Evolutionary conservation across 2,888 invertebrate species (phyloP).

Genomic region (Heliconius hortense): DNA sequence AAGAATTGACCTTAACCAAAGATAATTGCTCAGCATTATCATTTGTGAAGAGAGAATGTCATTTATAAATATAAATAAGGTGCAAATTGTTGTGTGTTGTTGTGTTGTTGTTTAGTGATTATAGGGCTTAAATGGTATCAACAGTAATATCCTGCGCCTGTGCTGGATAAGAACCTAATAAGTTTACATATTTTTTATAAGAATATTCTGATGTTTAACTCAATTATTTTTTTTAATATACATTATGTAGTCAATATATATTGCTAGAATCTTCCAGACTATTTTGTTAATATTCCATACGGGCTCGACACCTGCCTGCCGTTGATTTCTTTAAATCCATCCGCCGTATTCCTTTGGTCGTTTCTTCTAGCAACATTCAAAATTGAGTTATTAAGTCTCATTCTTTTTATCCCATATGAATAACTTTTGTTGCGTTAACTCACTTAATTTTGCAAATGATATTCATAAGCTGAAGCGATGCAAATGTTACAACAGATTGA

Average conservation of each 20-base stretch:
- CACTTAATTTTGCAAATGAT: conserved; percentile 31
- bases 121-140: too few relatives aligned
- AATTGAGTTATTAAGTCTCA: conserved; percentile 14
- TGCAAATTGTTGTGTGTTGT: too few relatives aligned
- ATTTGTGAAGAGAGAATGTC: too few relatives aligned
- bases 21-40: too few relatives aligned
- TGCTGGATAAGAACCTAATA: not conserved
- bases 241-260: too few relatives aligned
- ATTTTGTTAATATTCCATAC: conserved; percentile 47
- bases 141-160: too few relatives aligned
- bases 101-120: too few relatives aligned
- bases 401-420: conserved; percentile 12
- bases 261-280: conserved; percentile 9
- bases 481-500: conserved; percentile 35
- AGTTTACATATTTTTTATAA: not conserved
- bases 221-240: too few relatives aligned
- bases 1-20: too few relatives aligned
- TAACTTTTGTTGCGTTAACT: conserved; percentile 18
- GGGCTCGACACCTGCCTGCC: conserved; percentile 48
- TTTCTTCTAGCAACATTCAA: conserved; percentile 40
- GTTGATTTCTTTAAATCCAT: conserved; percentile 44
- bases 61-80: too few relatives aligned
- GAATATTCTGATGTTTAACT: not conserved
- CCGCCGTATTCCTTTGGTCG: conserved; percentile 40
- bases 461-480: conserved; percentile 32